A percentile compares a stretch with the other conserved stretches of the same genome.
Conservation (phyloP, 2,797 vertebrate species). For the Acanthurus leucopareius region DNA sequence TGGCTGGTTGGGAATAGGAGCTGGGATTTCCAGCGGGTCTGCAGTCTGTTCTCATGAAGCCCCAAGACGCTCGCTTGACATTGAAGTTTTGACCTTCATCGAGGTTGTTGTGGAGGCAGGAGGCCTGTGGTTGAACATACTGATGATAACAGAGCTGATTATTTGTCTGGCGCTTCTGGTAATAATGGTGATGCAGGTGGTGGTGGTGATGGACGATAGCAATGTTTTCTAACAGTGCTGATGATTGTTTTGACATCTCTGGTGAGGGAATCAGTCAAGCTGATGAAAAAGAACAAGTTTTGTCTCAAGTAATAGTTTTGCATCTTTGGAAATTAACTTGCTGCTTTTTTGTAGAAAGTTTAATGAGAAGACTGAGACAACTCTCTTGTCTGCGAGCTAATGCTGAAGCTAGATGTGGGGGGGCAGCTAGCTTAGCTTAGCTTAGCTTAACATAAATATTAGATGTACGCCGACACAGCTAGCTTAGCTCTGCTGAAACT, state of each 20-base stretch:
- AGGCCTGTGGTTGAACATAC: not conserved
- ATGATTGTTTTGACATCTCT: not conserved
- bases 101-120: not conserved
- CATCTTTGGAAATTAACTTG: not conserved
- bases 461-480: not conserved
- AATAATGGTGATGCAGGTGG: not conserved
- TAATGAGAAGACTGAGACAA: not conserved
- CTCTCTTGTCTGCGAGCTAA: too few species aligned
- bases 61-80: constrained; percentile 66
- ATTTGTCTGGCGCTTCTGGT: not conserved
- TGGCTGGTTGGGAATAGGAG: constrained; percentile 64
- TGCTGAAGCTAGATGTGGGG: too few species aligned
- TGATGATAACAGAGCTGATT: not conserved
- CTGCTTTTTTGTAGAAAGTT: not conserved
- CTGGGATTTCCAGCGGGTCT: constrained; percentile 60
- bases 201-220: not conserved
- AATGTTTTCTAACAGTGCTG: not conserved
- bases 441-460: not conserved
- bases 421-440: constrained; percentile 2
- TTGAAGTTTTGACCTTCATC: constrained; percentile 73
- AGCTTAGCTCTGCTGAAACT: too few species aligned
- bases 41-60: constrained; percentile 67
- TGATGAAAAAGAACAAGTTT: not conserved
- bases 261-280: not conserved
- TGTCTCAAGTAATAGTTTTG: not conserved